phyloP scores from a whole-genome alignment of 1,140 invertebrate genomes.

The Potamilus streckersoni region DNA sequence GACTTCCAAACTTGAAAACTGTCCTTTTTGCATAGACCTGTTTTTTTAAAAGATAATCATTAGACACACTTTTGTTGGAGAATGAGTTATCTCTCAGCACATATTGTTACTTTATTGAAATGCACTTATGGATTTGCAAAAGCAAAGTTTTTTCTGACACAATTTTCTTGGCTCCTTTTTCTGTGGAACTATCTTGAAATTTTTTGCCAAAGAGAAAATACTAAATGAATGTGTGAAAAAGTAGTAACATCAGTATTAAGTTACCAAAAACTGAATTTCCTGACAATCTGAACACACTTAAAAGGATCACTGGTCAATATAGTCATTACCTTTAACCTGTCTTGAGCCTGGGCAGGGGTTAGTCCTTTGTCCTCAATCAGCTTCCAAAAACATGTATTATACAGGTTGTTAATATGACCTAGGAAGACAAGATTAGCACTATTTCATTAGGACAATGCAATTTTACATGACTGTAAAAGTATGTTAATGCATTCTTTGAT shows the following conservation, averaged over 20 bases:
- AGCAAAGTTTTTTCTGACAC: neutral
- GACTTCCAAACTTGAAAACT: too few species aligned
- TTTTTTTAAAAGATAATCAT: too few species aligned
- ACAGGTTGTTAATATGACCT: constrained; percentile 95
- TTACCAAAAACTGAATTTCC: too few species aligned
- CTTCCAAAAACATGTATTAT: constrained; percentile 97
- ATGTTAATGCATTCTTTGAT: neutral
- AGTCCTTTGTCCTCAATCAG: constrained; percentile 83
- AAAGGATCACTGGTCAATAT: neutral
- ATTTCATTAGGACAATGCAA: neutral
- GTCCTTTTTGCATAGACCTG: too few species aligned
- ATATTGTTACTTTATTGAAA: too few species aligned
- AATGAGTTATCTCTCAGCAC: too few species aligned
- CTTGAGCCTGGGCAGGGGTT: constrained; percentile 82
- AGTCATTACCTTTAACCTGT: constrained; percentile 74
- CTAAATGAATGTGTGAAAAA: neutral
- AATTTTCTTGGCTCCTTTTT: neutral
- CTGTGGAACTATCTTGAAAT: neutral
- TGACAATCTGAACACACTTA: neutral
- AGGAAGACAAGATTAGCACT: constrained; percentile 11
- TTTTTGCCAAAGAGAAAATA: neutral
- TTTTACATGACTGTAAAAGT: neutral
- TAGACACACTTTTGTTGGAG: too few species aligned
- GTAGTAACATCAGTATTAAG: too few species aligned
- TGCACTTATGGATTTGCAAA: too few species aligned